These are phyloP conservation scores for Thelaira solivaga DNA, from an alignment of 2,888 invertebrate genomes.

Conservation along the genomic window DNA sequence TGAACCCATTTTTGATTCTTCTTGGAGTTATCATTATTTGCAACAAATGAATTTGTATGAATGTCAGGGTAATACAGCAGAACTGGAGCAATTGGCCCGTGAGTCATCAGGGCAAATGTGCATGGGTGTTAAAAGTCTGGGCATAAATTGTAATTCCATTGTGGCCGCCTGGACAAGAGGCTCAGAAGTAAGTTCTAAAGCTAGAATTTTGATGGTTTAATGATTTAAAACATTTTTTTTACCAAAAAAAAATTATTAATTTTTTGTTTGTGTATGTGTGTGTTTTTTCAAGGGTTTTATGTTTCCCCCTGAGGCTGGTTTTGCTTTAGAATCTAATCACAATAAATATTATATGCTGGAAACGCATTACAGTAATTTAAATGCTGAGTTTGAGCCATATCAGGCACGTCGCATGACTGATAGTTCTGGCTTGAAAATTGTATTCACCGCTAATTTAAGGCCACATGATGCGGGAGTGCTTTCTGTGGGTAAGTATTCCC, in stretches of 20 bases:
- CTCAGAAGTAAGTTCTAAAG: constrained; percentile 80
- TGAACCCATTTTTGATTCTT: constrained; percentile 80
- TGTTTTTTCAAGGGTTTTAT: constrained; percentile 78
- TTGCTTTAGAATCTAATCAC: constrained; percentile 80
- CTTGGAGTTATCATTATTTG: constrained; percentile 79
- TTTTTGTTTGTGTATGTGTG: too few species aligned
- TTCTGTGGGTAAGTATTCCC: constrained; percentile 73
- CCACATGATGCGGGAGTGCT: constrained; percentile 83
- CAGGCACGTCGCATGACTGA: constrained; percentile 77
- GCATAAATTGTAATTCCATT: constrained; percentile 80
- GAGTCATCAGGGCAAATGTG: constrained; percentile 80
- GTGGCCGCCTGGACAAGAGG: constrained; percentile 83
- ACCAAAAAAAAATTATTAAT: too few species aligned
- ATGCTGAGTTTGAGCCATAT: constrained; percentile 69
- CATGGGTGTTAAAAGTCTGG: constrained; percentile 78
- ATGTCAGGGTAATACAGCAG: constrained; percentile 79
- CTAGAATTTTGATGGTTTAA: too few species aligned
- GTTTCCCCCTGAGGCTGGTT: constrained; percentile 83
- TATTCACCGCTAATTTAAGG: constrained; percentile 81
- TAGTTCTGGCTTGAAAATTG: constrained; percentile 81
- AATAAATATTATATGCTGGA: constrained; percentile 82
- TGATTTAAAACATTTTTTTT: too few species aligned
- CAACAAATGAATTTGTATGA: constrained; percentile 84
- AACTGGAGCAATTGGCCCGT: constrained; percentile 78
- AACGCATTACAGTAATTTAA: constrained; percentile 82